These are phyloP conservation scores for Aspidoscelis tigris DNA, from an alignment of 2,113 vertebrate genomes.

Conservation along the genomic window DNA sequence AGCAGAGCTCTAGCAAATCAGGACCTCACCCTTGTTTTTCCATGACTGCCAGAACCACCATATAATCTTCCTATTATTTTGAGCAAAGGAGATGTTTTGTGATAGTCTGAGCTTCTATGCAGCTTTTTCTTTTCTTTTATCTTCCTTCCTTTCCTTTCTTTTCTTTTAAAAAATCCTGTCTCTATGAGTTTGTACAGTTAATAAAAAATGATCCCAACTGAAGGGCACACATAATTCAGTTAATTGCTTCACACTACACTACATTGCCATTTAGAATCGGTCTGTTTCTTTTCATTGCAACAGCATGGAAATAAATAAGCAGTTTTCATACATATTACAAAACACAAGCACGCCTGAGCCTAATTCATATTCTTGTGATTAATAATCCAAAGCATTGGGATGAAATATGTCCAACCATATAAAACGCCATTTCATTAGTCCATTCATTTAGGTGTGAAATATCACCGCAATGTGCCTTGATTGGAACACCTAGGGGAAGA, in stretches of 20 bases:
- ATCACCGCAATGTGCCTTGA: constrained; percentile 25
- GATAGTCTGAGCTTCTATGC: not conserved
- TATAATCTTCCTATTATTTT: constrained; percentile 36
- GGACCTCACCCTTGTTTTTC: not conserved
- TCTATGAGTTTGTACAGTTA: constrained; percentile 43
- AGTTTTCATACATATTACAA: constrained; percentile 68
- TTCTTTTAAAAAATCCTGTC: constrained; percentile 31
- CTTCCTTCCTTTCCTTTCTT: not conserved
- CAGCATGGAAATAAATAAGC: constrained; percentile 65
- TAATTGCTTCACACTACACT: constrained; percentile 69
- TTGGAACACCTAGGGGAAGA: not conserved
- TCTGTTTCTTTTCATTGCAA: constrained; percentile 67
- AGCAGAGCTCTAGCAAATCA: not conserved
- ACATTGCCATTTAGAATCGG: constrained; percentile 59
- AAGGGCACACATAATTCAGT: constrained; percentile 58
- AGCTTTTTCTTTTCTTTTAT: not conserved
- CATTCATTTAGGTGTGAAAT: constrained; percentile 54
- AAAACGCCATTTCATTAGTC: constrained; percentile 57
- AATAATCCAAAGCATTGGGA: constrained; percentile 53
- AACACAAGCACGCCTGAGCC: constrained; percentile 59
- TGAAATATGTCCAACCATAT: constrained; percentile 48
- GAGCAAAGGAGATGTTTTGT: not conserved
- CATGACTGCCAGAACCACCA: not conserved
- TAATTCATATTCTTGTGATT: constrained; percentile 67
- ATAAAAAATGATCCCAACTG: constrained; percentile 48